Percentiles rank a stretch among this genome's conserved stretches.
These are phyloP conservation scores for Chrysopilus asiliformis DNA, from an alignment of 2,888 invertebrate species.

Conservation along the genomic window DNA sequence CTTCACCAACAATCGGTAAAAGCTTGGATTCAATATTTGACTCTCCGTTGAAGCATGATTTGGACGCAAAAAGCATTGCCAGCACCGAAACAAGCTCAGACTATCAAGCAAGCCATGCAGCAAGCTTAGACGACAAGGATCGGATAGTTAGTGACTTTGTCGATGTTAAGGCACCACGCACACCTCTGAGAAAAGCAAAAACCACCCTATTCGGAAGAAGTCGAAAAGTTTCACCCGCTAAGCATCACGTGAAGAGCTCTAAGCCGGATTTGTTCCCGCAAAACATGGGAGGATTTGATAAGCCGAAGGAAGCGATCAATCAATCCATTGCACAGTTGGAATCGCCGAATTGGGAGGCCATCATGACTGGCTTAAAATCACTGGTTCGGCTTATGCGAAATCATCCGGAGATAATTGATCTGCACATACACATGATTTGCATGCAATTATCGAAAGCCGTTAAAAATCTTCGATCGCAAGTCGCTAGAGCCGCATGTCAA, in stretches of 20 bases:
- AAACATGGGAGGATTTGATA: conserved; percentile 42
- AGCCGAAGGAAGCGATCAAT: conserved; percentile 49
- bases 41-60: conserved; percentile 17
- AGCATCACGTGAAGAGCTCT: conserved; percentile 26
- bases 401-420: conserved; percentile 46
- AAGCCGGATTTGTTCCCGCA: conserved; percentile 27
- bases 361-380: conserved; percentile 56
- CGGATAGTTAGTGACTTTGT: conserved; percentile 9
- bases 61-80: conserved; percentile 18
- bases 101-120: conserved; percentile 18
- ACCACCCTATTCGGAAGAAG: conserved; percentile 29
- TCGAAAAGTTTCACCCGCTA: conserved; percentile 29
- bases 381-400: conserved; percentile 55
- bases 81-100: conserved; percentile 27
- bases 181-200: conserved; percentile 30
- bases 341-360: conserved; percentile 66
- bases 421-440: conserved; percentile 55
- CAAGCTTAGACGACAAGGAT: conserved; percentile 15
- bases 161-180: conserved; percentile 17
- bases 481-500: conserved; percentile 76
- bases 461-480: conserved; percentile 84
- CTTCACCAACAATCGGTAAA: conserved; percentile 20
- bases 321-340: conserved; percentile 54
- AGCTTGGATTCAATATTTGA: conserved; percentile 28
- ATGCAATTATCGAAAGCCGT: conserved; percentile 63